Base-by-base conservation (phyloP, 2,888 invertebrate species). In the Nemotelus pantherinus region DNA sequence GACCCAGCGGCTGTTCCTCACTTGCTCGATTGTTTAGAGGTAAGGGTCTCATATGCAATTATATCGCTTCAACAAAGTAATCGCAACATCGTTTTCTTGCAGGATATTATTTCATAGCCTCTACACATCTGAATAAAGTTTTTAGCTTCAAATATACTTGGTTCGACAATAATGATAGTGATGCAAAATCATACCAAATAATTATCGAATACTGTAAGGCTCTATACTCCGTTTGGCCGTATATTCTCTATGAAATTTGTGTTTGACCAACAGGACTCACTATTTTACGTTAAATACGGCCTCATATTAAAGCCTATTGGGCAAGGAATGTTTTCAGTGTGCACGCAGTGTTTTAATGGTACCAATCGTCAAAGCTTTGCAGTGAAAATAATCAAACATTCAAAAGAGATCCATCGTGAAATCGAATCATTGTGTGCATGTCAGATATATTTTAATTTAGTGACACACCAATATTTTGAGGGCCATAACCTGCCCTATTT, bases 1-100 rank as follows among this genome's bases (percentile, higher is more conserved):
- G 96, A 97, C 4, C 97, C 97, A 0, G 95, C 95, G 39, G 92
- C 95, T 76, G 97, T 97, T 58, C 92, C 92, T 63, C 92, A 95
- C 84, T 92, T 92, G 84, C 96, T 83, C 95, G 94, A 85, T 90
- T 97, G 81, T 98, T 98, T 88, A 92, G 95, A 80, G 93, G 94
- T 92, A 83, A 81, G 76, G 83, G 64, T 10, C 50, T 68, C 43
- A 2, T 5, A 10, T 9, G 10, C 41, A 70, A n/a, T 5, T 53
- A 39, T 4, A 58, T 9, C 39, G 0, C 47, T 75, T 50, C 6
- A 64, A 2, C 45, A 9, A 25, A 25, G 25, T 25, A 25, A 25
- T 25, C 25, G 25, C 25, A 25, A 25, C 58, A 53, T 78, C 64
- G 74, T 77, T 39, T 53, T 65, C 3, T 76, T 68, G 9, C n/a